These are phyloP conservation scores for Dendrolimus houi DNA, from an alignment of 2,888 invertebrate species.

Conservation along the genomic window DNA sequence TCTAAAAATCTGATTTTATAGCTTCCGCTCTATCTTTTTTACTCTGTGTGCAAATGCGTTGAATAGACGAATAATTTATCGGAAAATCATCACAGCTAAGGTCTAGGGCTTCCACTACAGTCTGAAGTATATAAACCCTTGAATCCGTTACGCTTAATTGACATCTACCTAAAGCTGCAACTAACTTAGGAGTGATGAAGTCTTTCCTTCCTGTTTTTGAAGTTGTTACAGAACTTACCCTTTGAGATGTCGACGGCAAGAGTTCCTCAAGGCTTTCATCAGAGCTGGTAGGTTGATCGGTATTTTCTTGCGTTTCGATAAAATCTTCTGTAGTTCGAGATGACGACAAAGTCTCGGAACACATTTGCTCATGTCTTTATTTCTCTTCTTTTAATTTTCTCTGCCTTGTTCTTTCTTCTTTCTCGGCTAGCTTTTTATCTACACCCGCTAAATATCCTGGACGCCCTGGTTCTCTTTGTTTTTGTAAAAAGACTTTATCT, in stretches of 20 bases:
- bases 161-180: slow-evolving; percentile 9
- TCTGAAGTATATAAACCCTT: slow-evolving; percentile 8
- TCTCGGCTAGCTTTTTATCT: neutral
- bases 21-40: slow-evolving; percentile 19
- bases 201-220: no score
- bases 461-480: neutral
- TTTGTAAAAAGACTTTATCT: no score
- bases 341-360: no score
- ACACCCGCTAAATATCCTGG: neutral
- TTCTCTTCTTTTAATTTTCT: slow-evolving; percentile 5
- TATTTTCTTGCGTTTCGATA: no score
- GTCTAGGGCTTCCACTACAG: slow-evolving; percentile 4
- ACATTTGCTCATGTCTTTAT: neutral
- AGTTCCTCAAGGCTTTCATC: no score
- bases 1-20: slow-evolving; percentile 30
- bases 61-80: slow-evolving; percentile 22
- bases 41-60: slow-evolving; percentile 15
- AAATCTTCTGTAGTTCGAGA: no score
- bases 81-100: slow-evolving; percentile 1
- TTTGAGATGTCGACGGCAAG: no score
- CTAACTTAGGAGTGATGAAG: slow-evolving; percentile 7
- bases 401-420: slow-evolving; percentile 7
- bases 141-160: slow-evolving; percentile 12
- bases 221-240: no score
- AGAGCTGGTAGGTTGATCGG: no score